These are phyloP conservation scores for Benitochromis conjunctus DNA, from an alignment of 2,113 vertebrate genomes.

Conservation along the genomic window DNA sequence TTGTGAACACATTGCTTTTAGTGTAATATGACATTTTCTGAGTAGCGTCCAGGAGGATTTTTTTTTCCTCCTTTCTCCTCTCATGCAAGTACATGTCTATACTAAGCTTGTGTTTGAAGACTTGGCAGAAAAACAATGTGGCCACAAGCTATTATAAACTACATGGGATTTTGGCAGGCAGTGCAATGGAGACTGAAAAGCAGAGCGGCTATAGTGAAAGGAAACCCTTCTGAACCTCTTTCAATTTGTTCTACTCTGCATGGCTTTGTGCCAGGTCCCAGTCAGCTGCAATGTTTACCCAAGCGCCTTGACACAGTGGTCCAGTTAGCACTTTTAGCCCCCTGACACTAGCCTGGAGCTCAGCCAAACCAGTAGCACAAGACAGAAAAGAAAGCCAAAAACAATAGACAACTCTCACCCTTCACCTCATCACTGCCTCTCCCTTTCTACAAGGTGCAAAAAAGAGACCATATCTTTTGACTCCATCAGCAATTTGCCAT, in stretches of 20 bases:
- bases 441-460: neutral
- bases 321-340: constrained; percentile 58
- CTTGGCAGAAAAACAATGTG: constrained; percentile 35
- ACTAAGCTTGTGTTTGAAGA: constrained; percentile 36
- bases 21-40: constrained; percentile 58
- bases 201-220: constrained; percentile 16
- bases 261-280: constrained; percentile 50
- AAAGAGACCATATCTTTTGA: neutral
- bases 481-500: neutral
- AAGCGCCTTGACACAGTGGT: constrained; percentile 66
- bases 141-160: constrained; percentile 49
- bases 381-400: constrained; percentile 38
- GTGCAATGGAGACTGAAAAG: constrained; percentile 5
- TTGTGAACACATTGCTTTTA: constrained; percentile 49
- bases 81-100: constrained; percentile 30
- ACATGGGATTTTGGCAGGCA: constrained; percentile 50
- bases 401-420: constrained; percentile 49
- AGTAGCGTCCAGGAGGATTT: constrained; percentile 32
- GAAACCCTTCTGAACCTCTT: constrained; percentile 27
- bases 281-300: constrained; percentile 63
- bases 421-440: neutral
- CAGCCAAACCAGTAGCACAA: constrained; percentile 49
- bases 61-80: constrained; percentile 1
- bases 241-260: constrained; percentile 21
- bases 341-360: constrained; percentile 53